These are phyloP conservation scores for Chloroclysta siterata DNA, from an alignment of 2,888 invertebrate species.

Conservation along the genomic window DNA sequence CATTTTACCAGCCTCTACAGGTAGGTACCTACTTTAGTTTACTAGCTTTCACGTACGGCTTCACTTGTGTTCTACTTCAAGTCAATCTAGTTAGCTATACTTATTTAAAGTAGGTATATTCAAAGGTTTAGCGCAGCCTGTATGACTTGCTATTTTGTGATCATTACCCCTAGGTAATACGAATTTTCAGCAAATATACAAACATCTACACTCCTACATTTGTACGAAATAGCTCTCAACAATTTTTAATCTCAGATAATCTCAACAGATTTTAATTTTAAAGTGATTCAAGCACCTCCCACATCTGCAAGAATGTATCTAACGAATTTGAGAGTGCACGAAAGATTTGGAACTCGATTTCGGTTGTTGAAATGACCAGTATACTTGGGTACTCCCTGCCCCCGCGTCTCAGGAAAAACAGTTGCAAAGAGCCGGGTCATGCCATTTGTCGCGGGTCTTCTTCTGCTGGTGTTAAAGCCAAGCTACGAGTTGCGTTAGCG, in stretches of 20 bases:
- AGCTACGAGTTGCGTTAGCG: slow-evolving; percentile 71
- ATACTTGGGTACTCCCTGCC: slow-evolving; percentile 45
- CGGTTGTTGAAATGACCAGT: slow-evolving; percentile 54
- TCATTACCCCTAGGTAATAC: no score
- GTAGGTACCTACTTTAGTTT: no score
- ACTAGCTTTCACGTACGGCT: no score
- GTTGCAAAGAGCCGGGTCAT: slow-evolving; percentile 22
- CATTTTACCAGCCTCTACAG: no score
- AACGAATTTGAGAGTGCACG: slow-evolving; percentile 47
- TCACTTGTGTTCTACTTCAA: no score
- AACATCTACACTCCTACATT: no score
- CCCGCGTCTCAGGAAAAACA: slow-evolving; percentile 20
- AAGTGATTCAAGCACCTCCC: slow-evolving; percentile 1
- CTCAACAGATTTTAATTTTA: background rate
- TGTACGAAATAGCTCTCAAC: background rate
- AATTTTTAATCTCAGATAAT: background rate
- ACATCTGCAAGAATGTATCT: slow-evolving; percentile 28
- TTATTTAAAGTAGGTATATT: no score
- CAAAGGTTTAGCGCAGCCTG: no score
- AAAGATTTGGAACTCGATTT: slow-evolving; percentile 70
- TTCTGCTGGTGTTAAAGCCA: slow-evolving; percentile 51
- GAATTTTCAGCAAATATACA: no score
- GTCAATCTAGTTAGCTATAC: no score
- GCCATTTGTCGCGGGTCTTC: slow-evolving; percentile 48
- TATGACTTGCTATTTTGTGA: no score